A percentile compares a stretch with the other conserved stretches of the same genome.
Evolutionary conservation across 2,797 vertebrate genomes (phyloP).

Genomic region (Rhabdophis nuchalis): DNA sequence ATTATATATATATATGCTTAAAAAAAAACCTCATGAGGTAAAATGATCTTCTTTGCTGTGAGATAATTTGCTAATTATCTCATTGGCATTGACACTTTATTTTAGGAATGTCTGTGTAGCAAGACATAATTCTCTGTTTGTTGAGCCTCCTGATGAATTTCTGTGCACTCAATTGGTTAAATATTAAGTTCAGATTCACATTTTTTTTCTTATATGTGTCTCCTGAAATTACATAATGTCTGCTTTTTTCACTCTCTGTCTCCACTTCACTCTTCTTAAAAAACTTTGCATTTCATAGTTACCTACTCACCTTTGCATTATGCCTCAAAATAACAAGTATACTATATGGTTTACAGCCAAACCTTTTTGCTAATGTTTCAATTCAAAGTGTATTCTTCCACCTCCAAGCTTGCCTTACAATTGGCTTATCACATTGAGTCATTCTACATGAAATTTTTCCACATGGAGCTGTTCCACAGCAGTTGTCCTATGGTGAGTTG

Average conservation of each 20-base stretch:
- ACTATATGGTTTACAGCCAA: neutral
- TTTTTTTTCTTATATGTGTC: conserved; percentile 8
- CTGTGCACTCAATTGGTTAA: neutral
- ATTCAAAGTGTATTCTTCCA: neutral
- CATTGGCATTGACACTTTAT: neutral
- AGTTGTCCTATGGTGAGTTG: neutral
- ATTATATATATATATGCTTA: neutral
- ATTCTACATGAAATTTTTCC: neutral
- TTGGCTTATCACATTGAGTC: neutral
- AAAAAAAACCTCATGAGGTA: neutral
- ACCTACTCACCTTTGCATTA: conserved; percentile 35
- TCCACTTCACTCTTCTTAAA: neutral
- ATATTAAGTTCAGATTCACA: neutral
- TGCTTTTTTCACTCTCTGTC: neutral
- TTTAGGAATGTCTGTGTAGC: neutral
- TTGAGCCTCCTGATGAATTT: neutral
- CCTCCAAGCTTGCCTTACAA: neutral
- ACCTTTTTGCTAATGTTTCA: neutral
- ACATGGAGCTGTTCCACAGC: neutral
- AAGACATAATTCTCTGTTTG: conserved; percentile 3
- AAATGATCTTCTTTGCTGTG: neutral
- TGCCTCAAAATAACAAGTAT: conserved; percentile 52
- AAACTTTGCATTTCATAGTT: conserved; percentile 35
- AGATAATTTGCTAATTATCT: neutral
- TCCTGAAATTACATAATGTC: conserved; percentile 26